Conservation (phyloP, 53 echinoderm and acorn worm species). For the Hippasteria phrygiana region DNA sequence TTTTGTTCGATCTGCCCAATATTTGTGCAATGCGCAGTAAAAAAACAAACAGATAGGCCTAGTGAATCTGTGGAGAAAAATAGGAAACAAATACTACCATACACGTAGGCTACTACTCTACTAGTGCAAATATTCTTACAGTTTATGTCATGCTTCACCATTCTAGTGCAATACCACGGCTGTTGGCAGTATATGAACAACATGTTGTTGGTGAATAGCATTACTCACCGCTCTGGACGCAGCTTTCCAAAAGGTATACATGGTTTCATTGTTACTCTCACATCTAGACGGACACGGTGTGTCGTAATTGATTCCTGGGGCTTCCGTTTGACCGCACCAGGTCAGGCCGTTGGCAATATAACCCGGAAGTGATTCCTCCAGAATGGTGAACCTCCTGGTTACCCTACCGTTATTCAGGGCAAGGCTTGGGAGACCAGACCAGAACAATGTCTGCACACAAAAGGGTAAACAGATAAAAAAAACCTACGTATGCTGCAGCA, state of each 20-base stretch:
- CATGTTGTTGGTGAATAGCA: neutral
- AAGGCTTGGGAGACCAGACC: constrained; percentile 38
- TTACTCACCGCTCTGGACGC: constrained; percentile 65
- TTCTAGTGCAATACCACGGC: too few species aligned
- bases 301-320: constrained; percentile 52
- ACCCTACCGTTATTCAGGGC: constrained; percentile 49
- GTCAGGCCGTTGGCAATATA: constrained; percentile 54
- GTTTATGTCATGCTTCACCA: too few species aligned
- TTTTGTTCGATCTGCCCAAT: too few species aligned
- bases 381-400: constrained; percentile 26
- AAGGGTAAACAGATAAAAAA: neutral
- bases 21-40: too few species aligned
- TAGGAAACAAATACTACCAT: too few species aligned
- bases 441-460: constrained; percentile 55
- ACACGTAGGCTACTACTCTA: too few species aligned
- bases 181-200: too few species aligned
- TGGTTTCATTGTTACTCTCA: constrained; percentile 53
- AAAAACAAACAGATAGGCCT: too few species aligned
- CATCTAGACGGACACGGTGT: constrained; percentile 54
- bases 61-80: too few species aligned
- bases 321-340: constrained; percentile 71
- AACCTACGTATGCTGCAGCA: too few species aligned
- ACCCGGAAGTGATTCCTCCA: constrained; percentile 59
- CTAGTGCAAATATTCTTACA: too few species aligned
- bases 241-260: constrained; percentile 75